Evolutionary conservation across 2,888 invertebrate species (phyloP), one percentile per base, ranked within the genome.

Genomic region (Xanthorhoe designata): DNA sequence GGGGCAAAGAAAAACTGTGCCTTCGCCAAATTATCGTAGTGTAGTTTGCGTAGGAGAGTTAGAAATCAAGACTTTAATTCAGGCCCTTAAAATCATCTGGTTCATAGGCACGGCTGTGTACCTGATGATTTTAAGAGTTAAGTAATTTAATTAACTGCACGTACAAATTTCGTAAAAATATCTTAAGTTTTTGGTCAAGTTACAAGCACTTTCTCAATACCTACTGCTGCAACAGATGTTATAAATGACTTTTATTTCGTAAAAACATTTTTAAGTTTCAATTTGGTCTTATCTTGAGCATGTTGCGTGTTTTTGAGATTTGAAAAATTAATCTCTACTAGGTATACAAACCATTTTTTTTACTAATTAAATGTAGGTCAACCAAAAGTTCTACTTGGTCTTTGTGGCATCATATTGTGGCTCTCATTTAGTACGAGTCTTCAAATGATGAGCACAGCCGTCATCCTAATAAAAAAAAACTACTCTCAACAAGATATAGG

Each of bases 401-500:
- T 32, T 5, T 32, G 32, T 32, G 6, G 38, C 5, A 42, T 42
- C 38, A 42, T 42, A 13, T 42, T 13, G 13, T 42, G 13, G 38
- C 13, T 42, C 5, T 42, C 38, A 54, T 18, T 35, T 10, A 17
- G 17, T 2, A 18, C 1, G 18, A 38, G 2, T 29, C 56, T 42
- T 17, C 52, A 51, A 15, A 15, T 45, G 42, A 32, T 4, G 38
- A 24, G 10, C 4, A 13, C 1, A 35, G 32, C 17, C 17, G 29
- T 47, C 49, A 58, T 32, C 32, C 7, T 50, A 55, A 52, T 42
- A 13, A 45, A 59, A 42, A 64, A 15, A 58, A 61, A 61, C 47
- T 60, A 58, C 53, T 55, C 54, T 50, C 38, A 10, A 61, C 38
- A 58, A 55, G 47, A 68, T 63, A n/a, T n/a, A n/a, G n/a, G n/a